These are phyloP conservation scores for Glossophaga mutica DNA, from an alignment of 2,797 vertebrate genomes.

Conservation along the genomic window DNA sequence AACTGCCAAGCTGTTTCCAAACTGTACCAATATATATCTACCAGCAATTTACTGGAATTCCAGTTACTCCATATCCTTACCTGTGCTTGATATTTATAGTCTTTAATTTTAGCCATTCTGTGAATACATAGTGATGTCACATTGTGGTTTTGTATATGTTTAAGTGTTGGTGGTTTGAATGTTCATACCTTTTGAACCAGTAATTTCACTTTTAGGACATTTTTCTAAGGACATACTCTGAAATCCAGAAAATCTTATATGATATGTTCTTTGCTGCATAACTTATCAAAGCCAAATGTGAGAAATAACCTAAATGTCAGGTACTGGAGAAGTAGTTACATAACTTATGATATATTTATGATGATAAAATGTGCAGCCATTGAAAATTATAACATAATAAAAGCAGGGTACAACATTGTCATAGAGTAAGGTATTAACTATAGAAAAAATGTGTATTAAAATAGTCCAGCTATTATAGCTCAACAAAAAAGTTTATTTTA, in stretches of 20 bases:
- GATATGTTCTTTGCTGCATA: slow-evolving; percentile 1
- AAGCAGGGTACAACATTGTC: slow-evolving; percentile 16
- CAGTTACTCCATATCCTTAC: slow-evolving; percentile 1
- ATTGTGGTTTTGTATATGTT: neutral
- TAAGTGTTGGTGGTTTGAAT: slow-evolving; percentile 37
- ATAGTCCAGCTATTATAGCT: neutral
- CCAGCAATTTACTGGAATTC: neutral
- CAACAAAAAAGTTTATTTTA: neutral
- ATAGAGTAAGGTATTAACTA: neutral
- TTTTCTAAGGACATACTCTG: neutral
- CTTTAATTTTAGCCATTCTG: slow-evolving; percentile 32
- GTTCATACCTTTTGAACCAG: slow-evolving; percentile 30
- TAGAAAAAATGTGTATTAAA: neutral
- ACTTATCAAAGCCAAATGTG: slow-evolving; percentile 22
- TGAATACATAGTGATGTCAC: neutral
- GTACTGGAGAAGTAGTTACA: slow-evolving; percentile 9
- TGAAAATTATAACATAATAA: slow-evolving; percentile 29
- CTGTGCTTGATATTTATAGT: neutral
- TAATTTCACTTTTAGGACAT: slow-evolving; percentile 18
- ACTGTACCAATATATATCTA: neutral
- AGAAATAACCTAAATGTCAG: slow-evolving; percentile 20
- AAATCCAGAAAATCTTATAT: slow-evolving; percentile 3
- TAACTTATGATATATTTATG: slow-evolving; percentile 38
- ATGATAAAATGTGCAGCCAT: slow-evolving; percentile 25
- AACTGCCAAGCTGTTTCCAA: neutral